phyloP scores from a whole-genome alignment of 2,888 invertebrate species.

The Dynastes grantii region DNA sequence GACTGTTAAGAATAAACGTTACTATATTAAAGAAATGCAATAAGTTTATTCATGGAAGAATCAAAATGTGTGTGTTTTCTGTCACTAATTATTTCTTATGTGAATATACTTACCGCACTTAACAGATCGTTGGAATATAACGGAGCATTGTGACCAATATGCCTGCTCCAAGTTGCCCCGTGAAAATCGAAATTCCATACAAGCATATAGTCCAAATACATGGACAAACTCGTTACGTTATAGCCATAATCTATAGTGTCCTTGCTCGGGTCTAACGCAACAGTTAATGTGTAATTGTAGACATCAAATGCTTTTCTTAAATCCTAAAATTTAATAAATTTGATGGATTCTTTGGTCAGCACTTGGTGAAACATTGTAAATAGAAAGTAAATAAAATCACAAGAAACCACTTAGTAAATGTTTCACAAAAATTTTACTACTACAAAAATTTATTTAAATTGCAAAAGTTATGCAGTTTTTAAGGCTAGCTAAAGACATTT shows the following conservation, averaged over 20 bases:
- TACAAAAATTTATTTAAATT: no score
- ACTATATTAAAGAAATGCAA: neutral
- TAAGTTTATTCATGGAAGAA: no score
- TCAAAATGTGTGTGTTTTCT: no score
- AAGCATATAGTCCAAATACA: slow-evolving; percentile 82
- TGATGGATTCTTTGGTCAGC: no score
- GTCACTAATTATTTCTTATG: no score
- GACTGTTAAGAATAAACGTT: slow-evolving; percentile 72
- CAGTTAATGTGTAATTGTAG: slow-evolving; percentile 81
- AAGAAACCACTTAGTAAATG: no score
- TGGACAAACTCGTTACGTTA: slow-evolving; percentile 81
- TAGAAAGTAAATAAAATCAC: no score
- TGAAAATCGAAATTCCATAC: slow-evolving; percentile 94
- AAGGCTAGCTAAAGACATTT: no score
- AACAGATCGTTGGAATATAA: slow-evolving; percentile 76
- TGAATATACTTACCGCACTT: slow-evolving; percentile 77
- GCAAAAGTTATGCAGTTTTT: no score
- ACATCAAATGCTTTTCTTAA: slow-evolving; percentile 80
- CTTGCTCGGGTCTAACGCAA: slow-evolving; percentile 87
- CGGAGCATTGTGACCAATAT: slow-evolving; percentile 86
- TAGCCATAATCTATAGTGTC: slow-evolving; percentile 85
- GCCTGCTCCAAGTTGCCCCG: slow-evolving; percentile 83
- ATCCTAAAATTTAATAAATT: slow-evolving; percentile 72
- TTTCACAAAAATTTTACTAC: no score
- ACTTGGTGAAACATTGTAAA: no score